Evolutionary conservation across 2,797 vertebrate genomes (phyloP), one percentile per base, ranked within the genome.

Genomic region (Notamacropus eugenii): DNA sequence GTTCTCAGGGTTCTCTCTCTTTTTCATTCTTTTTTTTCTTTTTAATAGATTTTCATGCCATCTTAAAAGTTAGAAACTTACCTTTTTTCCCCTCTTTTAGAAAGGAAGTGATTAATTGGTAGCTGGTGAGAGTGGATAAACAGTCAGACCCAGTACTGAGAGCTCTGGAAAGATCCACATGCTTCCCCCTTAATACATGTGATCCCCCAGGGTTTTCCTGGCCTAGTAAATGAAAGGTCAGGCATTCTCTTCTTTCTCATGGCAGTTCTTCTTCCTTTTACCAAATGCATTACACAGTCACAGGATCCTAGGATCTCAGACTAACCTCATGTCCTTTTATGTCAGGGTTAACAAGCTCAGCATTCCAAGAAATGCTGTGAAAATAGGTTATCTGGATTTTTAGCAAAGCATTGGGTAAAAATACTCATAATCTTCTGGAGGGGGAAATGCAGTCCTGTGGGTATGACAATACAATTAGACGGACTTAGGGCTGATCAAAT

Each of bases 31-130:
- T 27, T 87, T 82, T 82, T 40, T 87, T 50, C 11, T 2, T 46
- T 87, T 50, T 24, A 24, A 87, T 50, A 87, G 74, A 46, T 87
- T 58, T 67, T 54, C 19, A 92, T 24, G 54, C 22, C 58, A 93
- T 91, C 58, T 87, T 91, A 93, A 93, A 82, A 95, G 29, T 34
- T 96, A 31, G 94, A 95, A 92, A 96, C 90, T 93, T 54, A n/a
- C 5, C 4, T 6, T 92, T 95, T 50, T 6, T 52, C 52, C 52
- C 52, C 11, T 6, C 91, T 94, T 93, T 95, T 74, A 94, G 90
- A 92, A 95, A 94, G 3, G 90, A 94, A 46, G 62, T 59, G 34
- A 87, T 96, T 93, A 56, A 31, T 91, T 95, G 93, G 96, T 94
- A 92, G 22, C 55, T 90, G 27, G 34, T 59, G 46, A 2, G 56